Evolutionary conservation across 2,888 invertebrate species (phyloP).

Genomic region (Rotaria magnacalcarata): DNA sequence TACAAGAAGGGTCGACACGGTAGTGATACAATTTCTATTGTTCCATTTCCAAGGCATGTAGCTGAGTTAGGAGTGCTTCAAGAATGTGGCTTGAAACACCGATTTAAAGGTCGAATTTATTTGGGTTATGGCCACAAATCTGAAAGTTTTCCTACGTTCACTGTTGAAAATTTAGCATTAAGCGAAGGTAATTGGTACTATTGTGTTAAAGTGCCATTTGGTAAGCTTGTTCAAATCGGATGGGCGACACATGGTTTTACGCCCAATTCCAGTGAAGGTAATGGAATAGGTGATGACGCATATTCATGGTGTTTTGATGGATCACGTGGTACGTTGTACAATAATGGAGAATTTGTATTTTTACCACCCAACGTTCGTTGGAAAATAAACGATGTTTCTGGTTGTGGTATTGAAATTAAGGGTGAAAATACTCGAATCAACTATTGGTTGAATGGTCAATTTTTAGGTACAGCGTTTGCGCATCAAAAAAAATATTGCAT

Average conservation of each 20-base stretch:
- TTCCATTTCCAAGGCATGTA: not conserved
- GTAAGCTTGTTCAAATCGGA: not conserved
- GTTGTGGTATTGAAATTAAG: constrained; percentile 28
- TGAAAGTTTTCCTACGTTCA: not conserved
- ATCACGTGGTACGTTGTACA: not conserved
- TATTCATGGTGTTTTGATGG: constrained; percentile 23
- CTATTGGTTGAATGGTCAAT: not conserved
- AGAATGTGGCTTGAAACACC: not conserved
- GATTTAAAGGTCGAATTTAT: not conserved
- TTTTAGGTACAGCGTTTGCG: not conserved
- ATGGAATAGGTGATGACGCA: not conserved
- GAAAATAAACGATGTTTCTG: constrained; percentile 6
- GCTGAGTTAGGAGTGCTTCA: not conserved
- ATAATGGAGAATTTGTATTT: not conserved
- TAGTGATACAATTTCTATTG: not conserved
- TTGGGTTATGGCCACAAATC: accelerated
- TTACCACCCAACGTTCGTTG: not conserved
- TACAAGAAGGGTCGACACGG: not conserved
- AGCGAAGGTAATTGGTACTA: constrained; percentile 12
- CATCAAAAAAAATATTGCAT: not conserved
- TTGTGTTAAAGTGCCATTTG: not conserved
- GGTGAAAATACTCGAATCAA: not conserved
- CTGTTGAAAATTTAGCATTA: not conserved
- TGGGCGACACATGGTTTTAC: not conserved
- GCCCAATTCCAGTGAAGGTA: not conserved